Percentiles rank a stretch among this genome's conserved stretches.
Conservation (phyloP, 1,140 invertebrate genomes). For the Ectropis grisescens region DNA sequence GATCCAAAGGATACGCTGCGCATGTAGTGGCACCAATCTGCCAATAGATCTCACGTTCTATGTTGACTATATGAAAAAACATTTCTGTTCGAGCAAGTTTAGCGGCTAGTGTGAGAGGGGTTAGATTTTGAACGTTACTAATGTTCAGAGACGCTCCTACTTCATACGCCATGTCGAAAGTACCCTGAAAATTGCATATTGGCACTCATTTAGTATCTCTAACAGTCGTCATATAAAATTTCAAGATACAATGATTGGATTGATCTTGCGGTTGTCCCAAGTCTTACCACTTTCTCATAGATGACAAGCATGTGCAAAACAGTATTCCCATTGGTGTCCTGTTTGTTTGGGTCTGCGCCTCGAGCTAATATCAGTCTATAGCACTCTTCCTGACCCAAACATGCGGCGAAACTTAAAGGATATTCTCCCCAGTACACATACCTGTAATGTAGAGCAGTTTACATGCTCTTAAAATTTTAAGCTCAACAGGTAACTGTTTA, state of each 20-base stretch:
- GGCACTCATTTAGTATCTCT: no score
- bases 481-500: no score
- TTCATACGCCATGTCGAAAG: slow-evolving; percentile 96
- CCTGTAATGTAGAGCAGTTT: slow-evolving; percentile 65
- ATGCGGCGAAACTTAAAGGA: slow-evolving; percentile 95
- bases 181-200: slow-evolving; percentile 80
- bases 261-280: no score
- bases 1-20: slow-evolving; percentile 95
- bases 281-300: slow-evolving; percentile 89
- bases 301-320: slow-evolving; percentile 97
- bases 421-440: slow-evolving; percentile 99
- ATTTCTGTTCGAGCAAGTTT: slow-evolving; percentile 94
- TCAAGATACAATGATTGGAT: no score
- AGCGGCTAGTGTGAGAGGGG: slow-evolving; percentile 93
- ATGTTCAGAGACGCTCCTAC: slow-evolving; percentile 89
- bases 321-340: slow-evolving; percentile 98
- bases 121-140: slow-evolving; percentile 89
- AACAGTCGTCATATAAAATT: no score
- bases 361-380: slow-evolving; percentile 93
- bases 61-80: slow-evolving; percentile 96
- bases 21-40: slow-evolving; percentile 96
- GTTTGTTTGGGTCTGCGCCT: slow-evolving; percentile 94
- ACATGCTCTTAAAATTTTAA: no score
- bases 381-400: slow-evolving; percentile 96
- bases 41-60: slow-evolving; percentile 96